phyloP scores from a whole-genome alignment of 2,797 vertebrate genomes.

The Lerista edwardsae region DNA sequence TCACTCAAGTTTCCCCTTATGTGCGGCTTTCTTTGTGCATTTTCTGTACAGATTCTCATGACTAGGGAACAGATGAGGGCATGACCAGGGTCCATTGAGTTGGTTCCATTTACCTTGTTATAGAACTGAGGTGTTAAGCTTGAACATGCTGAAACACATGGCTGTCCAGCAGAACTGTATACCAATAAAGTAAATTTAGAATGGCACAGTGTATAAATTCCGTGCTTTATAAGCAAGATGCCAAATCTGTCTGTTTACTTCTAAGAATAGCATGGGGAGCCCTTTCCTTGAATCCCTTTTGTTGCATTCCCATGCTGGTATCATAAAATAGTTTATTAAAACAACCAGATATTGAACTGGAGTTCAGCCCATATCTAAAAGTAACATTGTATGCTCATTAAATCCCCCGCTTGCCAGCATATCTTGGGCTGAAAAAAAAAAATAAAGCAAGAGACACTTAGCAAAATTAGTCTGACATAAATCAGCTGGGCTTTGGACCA shows the following conservation, averaged over 20 bases:
- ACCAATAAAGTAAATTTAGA: slow-evolving; percentile 70
- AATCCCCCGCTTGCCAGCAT: slow-evolving; percentile 18
- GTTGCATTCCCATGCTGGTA: slow-evolving; percentile 73
- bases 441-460: background rate
- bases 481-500: slow-evolving; percentile 59
- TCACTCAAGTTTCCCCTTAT: slow-evolving; percentile 48
- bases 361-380: slow-evolving; percentile 68
- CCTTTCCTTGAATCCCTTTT: slow-evolving; percentile 57
- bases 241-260: slow-evolving; percentile 65
- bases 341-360: slow-evolving; percentile 68
- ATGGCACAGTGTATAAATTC: slow-evolving; percentile 67
- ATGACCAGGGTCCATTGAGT: slow-evolving; percentile 47
- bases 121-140: slow-evolving; percentile 54
- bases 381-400: slow-evolving; percentile 53
- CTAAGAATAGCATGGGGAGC: slow-evolving; percentile 75
- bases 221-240: slow-evolving; percentile 69
- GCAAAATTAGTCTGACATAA: slow-evolving; percentile 43
- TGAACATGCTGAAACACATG: slow-evolving; percentile 42
- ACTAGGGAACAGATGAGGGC: slow-evolving; percentile 54
- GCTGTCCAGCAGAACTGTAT: slow-evolving; percentile 48
- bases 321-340: slow-evolving; percentile 65
- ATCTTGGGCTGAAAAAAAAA: background rate
- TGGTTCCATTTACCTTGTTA: slow-evolving; percentile 47
- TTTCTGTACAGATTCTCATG: background rate
- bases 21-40: background rate